phyloP scores from a whole-genome alignment of 2,797 vertebrate genomes.

The Rhinella marina region DNA sequence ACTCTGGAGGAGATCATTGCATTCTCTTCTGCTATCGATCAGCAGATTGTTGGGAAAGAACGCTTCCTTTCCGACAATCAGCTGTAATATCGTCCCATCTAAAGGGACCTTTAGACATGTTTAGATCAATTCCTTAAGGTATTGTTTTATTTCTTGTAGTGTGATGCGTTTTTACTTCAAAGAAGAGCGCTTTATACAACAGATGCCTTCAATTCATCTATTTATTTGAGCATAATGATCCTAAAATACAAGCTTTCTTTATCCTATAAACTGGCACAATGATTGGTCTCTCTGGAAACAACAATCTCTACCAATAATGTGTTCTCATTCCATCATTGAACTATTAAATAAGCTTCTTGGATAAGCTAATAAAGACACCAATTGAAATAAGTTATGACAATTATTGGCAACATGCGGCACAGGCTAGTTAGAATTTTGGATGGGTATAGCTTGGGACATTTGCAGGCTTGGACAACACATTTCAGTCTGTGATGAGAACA shows the following conservation, averaged over 20 bases:
- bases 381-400: conserved; percentile 43
- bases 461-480: conserved; percentile 49
- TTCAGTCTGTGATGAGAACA: conserved; percentile 49
- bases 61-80: too few species aligned
- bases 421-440: conserved; percentile 36
- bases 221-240: not conserved
- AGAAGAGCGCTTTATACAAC: not conserved
- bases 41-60: too few species aligned
- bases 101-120: too few species aligned
- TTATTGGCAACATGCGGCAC: conserved; percentile 14
- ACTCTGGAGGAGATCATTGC: too few species aligned
- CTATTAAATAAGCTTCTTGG: conserved; percentile 32
- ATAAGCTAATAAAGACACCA: conserved; percentile 48
- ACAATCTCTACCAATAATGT: conserved; percentile 16
- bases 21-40: too few species aligned
- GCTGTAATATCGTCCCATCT: too few species aligned
- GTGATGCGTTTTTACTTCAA: not conserved
- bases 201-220: not conserved
- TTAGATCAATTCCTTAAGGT: too few species aligned
- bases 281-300: not conserved
- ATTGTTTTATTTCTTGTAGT: not conserved
- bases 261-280: conserved; percentile 16
- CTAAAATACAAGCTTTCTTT: not conserved
- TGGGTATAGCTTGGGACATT: conserved; percentile 37
- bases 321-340: not conserved